phyloP scores from a whole-genome alignment of 1,140 invertebrate genomes.

The Drosophila melanica region DNA sequence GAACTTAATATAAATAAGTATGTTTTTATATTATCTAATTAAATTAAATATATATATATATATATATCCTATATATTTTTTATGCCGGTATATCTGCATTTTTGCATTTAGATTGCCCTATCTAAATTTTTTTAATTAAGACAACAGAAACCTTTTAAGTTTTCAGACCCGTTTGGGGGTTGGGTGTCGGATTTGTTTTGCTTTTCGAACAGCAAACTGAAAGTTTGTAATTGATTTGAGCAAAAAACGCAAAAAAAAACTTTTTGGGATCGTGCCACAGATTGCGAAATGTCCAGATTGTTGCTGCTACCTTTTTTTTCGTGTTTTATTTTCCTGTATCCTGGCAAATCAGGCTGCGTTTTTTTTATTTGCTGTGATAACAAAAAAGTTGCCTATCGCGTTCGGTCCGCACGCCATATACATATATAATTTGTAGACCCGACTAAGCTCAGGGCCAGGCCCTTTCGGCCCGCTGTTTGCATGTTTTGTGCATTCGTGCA shows the following conservation, averaged over 20 bases:
- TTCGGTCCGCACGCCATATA: conserved; percentile 39
- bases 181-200: conserved; percentile 29
- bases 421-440: conserved; percentile 60
- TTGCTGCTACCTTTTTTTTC: conserved; percentile 4
- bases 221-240: conserved; percentile 79
- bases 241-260: conserved; percentile 61
- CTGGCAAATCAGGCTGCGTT: conserved; percentile 26
- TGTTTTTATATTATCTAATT: too few species aligned
- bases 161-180: conserved; percentile 14
- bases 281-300: conserved; percentile 34
- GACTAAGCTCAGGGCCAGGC: not conserved
- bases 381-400: conserved; percentile 42
- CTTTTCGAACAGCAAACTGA: conserved; percentile 49
- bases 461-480: conserved; percentile 60
- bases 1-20: too few species aligned
- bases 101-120: conserved; percentile 51
- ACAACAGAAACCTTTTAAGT: conserved; percentile 78
- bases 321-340: conserved; percentile 11
- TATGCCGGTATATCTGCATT: not conserved
- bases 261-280: conserved; percentile 47
- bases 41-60: too few species aligned
- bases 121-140: conserved; percentile 73
- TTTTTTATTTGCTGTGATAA: conserved; percentile 50
- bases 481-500: conserved; percentile 78
- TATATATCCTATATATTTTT: not conserved